A percentile compares a stretch with the other conserved stretches of the same genome.
These are phyloP conservation scores for Gymnocypris eckloni DNA, from an alignment of 2,797 vertebrate genomes.

Conservation along the genomic window DNA sequence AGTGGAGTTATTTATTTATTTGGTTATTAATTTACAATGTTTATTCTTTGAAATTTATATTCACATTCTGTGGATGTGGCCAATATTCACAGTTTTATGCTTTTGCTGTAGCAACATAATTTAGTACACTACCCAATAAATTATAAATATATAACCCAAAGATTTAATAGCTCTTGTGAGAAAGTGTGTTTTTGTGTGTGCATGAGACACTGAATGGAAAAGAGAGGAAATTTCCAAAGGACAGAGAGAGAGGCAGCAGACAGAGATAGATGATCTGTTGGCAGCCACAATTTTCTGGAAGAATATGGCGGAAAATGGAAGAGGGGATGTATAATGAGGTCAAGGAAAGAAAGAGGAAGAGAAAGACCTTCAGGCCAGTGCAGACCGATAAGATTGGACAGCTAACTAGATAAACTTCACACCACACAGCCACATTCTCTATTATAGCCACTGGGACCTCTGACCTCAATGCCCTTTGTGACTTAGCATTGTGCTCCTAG, in stretches of 20 bases:
- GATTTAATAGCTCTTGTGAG: background rate
- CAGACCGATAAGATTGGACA: conserved; percentile 51
- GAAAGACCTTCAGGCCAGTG: conserved; percentile 33
- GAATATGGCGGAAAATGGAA: conserved; percentile 61
- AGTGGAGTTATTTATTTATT: conserved; percentile 16
- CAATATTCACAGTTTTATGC: background rate
- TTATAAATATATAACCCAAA: background rate
- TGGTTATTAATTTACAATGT: background rate
- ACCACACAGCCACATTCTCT: conserved; percentile 26
- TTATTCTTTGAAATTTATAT: background rate
- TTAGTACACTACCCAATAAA: background rate
- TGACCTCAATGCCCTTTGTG: conserved; percentile 12
- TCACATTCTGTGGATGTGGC: background rate
- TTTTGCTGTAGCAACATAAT: background rate
- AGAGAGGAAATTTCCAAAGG: conserved; percentile 1
- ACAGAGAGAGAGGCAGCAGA: conserved; percentile 1
- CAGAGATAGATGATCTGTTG: conserved; percentile 41
- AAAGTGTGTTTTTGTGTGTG: background rate
- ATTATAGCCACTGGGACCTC: conserved; percentile 28
- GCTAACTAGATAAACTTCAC: conserved; percentile 56
- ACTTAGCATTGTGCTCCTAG: background rate
- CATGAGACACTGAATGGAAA: background rate
- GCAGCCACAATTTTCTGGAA: conserved; percentile 52
- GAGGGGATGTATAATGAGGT: conserved; percentile 57
- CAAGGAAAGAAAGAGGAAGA: conserved; percentile 31